phyloP scores from a whole-genome alignment of 2,888 invertebrate species.

The Drosophila testacea region DNA sequence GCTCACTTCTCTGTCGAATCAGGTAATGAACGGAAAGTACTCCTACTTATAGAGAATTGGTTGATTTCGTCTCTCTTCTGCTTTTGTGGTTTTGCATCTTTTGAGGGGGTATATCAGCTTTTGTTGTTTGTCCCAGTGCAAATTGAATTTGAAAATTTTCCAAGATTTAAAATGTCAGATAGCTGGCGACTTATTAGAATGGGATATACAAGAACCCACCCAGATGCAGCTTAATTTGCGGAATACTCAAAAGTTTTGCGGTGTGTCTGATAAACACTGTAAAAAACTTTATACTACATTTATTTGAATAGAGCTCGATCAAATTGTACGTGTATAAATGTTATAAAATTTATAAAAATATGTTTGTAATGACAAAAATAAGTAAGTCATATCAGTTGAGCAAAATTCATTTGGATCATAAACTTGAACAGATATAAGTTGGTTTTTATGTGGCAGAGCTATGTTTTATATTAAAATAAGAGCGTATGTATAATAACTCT shows the following conservation, averaged over 20 bases:
- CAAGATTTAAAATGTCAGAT: constrained; percentile 68
- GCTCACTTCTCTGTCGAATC: constrained; percentile 67
- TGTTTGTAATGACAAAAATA: no score
- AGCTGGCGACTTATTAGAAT: constrained; percentile 62
- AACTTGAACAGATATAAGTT: no score
- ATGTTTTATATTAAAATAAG: no score
- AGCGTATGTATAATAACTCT: no score
- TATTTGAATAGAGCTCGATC: not conserved
- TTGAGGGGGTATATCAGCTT: constrained; percentile 23
- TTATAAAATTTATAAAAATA: no score
- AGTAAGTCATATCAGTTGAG: no score
- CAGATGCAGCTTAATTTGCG: constrained; percentile 53
- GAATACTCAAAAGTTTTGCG: constrained; percentile 64
- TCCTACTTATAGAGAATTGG: constrained; percentile 4
- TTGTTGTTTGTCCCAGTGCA: constrained; percentile 67
- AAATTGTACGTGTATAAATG: not conserved
- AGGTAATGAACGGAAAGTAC: constrained; percentile 40
- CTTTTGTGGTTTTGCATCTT: constrained; percentile 26
- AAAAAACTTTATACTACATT: not conserved
- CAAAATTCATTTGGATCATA: no score
- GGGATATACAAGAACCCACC: constrained; percentile 33
- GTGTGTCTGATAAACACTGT: constrained; percentile 38
- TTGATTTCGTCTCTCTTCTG: constrained; percentile 8
- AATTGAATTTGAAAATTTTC: constrained; percentile 77
- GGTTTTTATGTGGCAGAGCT: no score